These are phyloP conservation scores for Tryphoninae sp. DNA, from an alignment of 2,888 invertebrate species.

Conservation along the genomic window DNA sequence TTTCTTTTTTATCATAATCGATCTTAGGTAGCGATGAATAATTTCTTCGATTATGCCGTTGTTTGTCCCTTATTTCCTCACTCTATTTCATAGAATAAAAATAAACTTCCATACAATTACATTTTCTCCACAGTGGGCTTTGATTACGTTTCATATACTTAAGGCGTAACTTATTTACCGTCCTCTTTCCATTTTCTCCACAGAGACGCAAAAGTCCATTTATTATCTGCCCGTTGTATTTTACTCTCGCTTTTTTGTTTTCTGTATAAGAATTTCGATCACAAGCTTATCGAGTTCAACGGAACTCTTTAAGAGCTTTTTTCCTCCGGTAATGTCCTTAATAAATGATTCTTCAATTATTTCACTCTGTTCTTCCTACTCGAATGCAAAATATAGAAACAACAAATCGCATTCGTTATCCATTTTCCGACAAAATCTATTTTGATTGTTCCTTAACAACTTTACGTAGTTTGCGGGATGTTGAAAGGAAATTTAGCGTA, in stretches of 20 bases:
- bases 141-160: constrained; percentile 14
- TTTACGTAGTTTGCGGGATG: constrained; percentile 4
- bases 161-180: constrained; percentile 20
- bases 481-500: constrained; percentile 25
- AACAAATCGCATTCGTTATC: constrained; percentile 18
- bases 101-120: constrained; percentile 7
- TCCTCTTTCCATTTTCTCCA: background rate
- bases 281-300: constrained; percentile 2
- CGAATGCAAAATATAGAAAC: background rate
- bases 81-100: background rate
- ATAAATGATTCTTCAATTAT: constrained; percentile 2
- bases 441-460: constrained; percentile 38
- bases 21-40: background rate
- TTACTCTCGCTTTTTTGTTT: background rate
- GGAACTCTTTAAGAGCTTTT: constrained; percentile 16
- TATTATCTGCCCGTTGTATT: constrained; percentile 20
- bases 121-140: constrained; percentile 1
- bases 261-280: constrained; percentile 13
- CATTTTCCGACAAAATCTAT: constrained; percentile 18
- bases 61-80: constrained; percentile 10
- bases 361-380: constrained; percentile 9
- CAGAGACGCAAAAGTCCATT: constrained; percentile 16
- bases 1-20: background rate
- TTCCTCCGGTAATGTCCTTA: background rate
- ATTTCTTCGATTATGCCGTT: constrained; percentile 17